A percentile compares a stretch with the other conserved stretches of the same genome.
These are phyloP conservation scores for Gopherus flavomarginatus DNA, from an alignment of 2,113 vertebrate species.

Conservation along the genomic window DNA sequence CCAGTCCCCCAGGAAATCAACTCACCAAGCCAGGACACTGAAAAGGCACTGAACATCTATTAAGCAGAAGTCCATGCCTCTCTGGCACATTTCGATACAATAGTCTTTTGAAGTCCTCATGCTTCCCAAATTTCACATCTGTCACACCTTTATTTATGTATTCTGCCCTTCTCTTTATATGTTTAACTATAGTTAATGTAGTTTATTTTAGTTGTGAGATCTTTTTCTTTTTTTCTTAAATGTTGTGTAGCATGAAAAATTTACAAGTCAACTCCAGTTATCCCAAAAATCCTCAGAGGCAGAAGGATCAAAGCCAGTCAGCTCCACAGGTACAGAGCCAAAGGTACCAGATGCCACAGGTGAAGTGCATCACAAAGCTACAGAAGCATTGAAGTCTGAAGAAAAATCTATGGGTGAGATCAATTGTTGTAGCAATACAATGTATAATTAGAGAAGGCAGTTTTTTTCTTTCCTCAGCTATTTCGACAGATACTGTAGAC, in stretches of 20 bases:
- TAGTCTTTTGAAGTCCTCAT: not conserved
- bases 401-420: conserved; percentile 88
- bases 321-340: conserved; percentile 76
- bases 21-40: not conserved
- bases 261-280: conserved; percentile 95
- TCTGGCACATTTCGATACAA: not conserved
- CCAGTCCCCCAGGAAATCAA: not conserved
- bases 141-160: not conserved
- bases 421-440: not conserved
- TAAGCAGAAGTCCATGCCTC: not conserved
- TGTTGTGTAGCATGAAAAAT: conserved; percentile 94
- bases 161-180: not conserved
- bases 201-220: not conserved
- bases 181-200: not conserved
- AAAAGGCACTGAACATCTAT: not conserved
- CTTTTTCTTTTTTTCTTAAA: conserved; percentile 32
- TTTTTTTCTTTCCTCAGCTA: not conserved
- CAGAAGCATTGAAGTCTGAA: conserved; percentile 86
- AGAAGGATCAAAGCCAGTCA: conserved; percentile 84
- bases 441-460: not conserved
- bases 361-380: conserved; percentile 80
- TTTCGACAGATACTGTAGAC: not conserved
- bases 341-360: conserved; percentile 75
- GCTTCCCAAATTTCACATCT: not conserved
- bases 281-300: conserved; percentile 87